Percentiles rank a stretch among this genome's conserved stretches.
These are phyloP conservation scores for Nannoperca australis DNA, from an alignment of 2,797 vertebrate genomes.

Conservation along the genomic window DNA sequence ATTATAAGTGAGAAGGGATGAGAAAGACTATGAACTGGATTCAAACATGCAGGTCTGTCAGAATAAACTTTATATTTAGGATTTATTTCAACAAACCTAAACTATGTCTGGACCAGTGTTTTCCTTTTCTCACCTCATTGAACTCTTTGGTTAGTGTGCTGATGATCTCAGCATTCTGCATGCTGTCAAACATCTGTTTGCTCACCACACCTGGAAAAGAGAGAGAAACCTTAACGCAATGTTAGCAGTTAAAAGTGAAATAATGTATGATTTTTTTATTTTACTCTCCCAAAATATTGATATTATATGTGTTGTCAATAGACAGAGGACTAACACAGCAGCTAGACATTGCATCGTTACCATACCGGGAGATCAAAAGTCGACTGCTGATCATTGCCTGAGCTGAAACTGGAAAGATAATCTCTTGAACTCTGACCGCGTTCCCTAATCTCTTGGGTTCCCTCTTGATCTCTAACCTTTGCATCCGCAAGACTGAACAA, in stretches of 20 bases:
- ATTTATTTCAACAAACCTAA: slow-evolving; percentile 10
- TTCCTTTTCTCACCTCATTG: slow-evolving; percentile 85
- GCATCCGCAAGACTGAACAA: slow-evolving; percentile 91
- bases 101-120: background rate
- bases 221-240: background rate
- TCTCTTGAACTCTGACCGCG: slow-evolving; percentile 66
- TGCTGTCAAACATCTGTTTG: slow-evolving; percentile 86
- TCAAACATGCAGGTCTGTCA: slow-evolving; percentile 11
- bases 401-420: slow-evolving; percentile 65
- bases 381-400: slow-evolving; percentile 48
- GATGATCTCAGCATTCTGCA: slow-evolving; percentile 92
- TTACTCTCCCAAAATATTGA: slow-evolving; percentile 19
- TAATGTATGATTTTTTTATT: background rate
- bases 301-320: slow-evolving; percentile 7
- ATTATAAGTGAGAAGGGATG: slow-evolving; percentile 15
- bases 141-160: slow-evolving; percentile 89
- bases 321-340: slow-evolving; percentile 30
- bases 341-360: slow-evolving; percentile 36
- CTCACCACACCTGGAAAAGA: slow-evolving; percentile 85
- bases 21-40: slow-evolving; percentile 18
- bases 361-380: slow-evolving; percentile 52
- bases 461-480: slow-evolving; percentile 85
- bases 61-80: slow-evolving; percentile 17
- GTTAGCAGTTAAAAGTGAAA: background rate
- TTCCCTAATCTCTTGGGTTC: slow-evolving; percentile 32